These are phyloP conservation scores for Chrysodeixis includens DNA, from an alignment of 2,888 invertebrate genomes.

Conservation along the genomic window DNA sequence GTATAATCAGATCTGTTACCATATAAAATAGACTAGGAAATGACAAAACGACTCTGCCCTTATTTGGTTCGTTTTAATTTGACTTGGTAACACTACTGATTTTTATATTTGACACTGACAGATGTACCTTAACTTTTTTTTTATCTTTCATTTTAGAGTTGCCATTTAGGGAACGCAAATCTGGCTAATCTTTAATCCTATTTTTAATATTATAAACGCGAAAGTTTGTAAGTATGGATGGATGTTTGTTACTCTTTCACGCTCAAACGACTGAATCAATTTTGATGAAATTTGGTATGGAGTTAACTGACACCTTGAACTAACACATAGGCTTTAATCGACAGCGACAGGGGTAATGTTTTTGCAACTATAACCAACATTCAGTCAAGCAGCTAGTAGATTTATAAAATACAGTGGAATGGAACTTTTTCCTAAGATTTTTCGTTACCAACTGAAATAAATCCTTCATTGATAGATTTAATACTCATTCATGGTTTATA, in stretches of 20 bases:
- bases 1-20: neutral
- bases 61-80: slow-evolving; percentile 3
- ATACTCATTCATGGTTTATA: slow-evolving; percentile 1
- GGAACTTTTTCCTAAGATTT: neutral
- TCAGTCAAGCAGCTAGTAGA: too few species aligned
- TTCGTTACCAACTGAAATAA: neutral
- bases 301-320: too few species aligned
- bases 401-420: neutral
- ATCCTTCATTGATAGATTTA: neutral
- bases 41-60: slow-evolving; percentile 1
- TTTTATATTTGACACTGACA: neutral
- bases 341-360: too few species aligned
- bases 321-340: too few species aligned
- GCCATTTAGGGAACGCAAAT: neutral
- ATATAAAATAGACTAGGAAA: slow-evolving; percentile 6
- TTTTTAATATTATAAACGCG: too few species aligned
- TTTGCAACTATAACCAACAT: too few species aligned
- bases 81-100: slow-evolving; percentile 1
- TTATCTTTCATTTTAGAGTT: neutral
- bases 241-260: too few species aligned
- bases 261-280: too few species aligned
- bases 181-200: too few species aligned
- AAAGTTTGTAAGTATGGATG: too few species aligned
- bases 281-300: too few species aligned
- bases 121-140: neutral